Percentiles rank a stretch among this genome's conserved stretches.
Evolutionary conservation across 2,888 invertebrate species (phyloP).

Genomic region (Synergus gifuensis): DNA sequence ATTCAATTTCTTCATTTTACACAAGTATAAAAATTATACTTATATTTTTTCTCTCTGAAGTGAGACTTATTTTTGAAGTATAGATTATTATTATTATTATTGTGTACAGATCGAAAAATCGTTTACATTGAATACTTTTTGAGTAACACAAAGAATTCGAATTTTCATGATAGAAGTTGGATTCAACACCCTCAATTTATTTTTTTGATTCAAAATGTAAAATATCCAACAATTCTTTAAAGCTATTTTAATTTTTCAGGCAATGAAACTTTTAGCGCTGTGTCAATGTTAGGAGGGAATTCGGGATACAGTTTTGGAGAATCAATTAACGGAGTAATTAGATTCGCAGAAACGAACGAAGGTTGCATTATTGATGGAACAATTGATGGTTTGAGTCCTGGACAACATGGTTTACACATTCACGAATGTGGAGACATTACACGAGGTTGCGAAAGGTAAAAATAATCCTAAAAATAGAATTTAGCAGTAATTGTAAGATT

Average conservation of each 20-base stretch:
- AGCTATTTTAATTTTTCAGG: conserved; percentile 53
- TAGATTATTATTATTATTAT: too few species aligned
- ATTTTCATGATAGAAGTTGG: too few species aligned
- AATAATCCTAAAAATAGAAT: conserved; percentile 1
- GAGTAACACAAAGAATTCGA: too few species aligned
- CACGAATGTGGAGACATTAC: conserved; percentile 89
- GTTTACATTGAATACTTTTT: too few species aligned
- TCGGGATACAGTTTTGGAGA: conserved; percentile 77
- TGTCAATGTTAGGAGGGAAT: conserved; percentile 82
- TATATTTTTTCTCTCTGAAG: too few species aligned
- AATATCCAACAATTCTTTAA: neutral
- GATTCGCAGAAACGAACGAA: conserved; percentile 83
- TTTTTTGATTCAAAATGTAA: too few species aligned
- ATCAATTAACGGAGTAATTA: conserved; percentile 85
- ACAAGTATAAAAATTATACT: too few species aligned
- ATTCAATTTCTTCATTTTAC: too few species aligned
- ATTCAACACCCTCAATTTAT: too few species aligned
- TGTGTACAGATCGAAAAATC: too few species aligned
- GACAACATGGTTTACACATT: conserved; percentile 81
- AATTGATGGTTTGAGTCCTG: conserved; percentile 87
- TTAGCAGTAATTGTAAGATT: neutral
- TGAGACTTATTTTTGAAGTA: too few species aligned
- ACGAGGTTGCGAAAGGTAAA: conserved; percentile 80
- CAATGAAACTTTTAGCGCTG: conserved; percentile 82
- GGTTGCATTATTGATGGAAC: conserved; percentile 90